These are phyloP conservation scores for Harpalus rubripes DNA, from an alignment of 2,888 invertebrate species.

Conservation along the genomic window DNA sequence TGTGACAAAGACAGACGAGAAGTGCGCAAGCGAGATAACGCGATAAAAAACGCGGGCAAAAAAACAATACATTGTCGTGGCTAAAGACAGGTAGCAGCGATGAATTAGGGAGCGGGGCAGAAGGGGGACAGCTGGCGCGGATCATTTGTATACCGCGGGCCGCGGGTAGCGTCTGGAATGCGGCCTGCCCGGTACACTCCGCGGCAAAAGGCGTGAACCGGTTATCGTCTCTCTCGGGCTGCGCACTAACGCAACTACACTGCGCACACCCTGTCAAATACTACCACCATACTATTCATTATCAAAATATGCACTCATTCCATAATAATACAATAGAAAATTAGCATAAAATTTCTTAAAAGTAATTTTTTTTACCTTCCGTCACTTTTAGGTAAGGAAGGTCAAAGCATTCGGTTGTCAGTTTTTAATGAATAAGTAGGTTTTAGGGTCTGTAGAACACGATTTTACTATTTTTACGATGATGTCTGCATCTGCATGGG, in stretches of 20 bases:
- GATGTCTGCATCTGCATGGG: too few species aligned
- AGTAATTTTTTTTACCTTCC: too few species aligned
- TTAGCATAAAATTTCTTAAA: too few species aligned
- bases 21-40: slow-evolving; percentile 64
- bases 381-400: too few species aligned
- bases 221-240: slow-evolving; percentile 11
- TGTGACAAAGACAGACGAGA: slow-evolving; percentile 61
- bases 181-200: slow-evolving; percentile 77
- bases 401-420: too few species aligned
- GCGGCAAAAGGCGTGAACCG: slow-evolving; percentile 72
- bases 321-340: too few species aligned
- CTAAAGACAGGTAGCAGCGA: slow-evolving; percentile 77
- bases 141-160: slow-evolving; percentile 78
- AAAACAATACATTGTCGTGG: slow-evolving; percentile 76
- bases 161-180: slow-evolving; percentile 74
- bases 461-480: too few species aligned
- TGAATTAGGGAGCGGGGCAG: slow-evolving; percentile 71
- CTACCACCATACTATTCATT: too few species aligned
- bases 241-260: background rate
- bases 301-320: too few species aligned
- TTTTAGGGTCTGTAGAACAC: too few species aligned
- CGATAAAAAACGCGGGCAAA: slow-evolving; percentile 74
- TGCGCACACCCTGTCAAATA: too few species aligned
- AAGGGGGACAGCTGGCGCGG: slow-evolving; percentile 75
- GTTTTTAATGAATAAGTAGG: too few species aligned